phyloP scores from a whole-genome alignment of 2,113 vertebrate species.

The Nothobranchius furzeri region DNA sequence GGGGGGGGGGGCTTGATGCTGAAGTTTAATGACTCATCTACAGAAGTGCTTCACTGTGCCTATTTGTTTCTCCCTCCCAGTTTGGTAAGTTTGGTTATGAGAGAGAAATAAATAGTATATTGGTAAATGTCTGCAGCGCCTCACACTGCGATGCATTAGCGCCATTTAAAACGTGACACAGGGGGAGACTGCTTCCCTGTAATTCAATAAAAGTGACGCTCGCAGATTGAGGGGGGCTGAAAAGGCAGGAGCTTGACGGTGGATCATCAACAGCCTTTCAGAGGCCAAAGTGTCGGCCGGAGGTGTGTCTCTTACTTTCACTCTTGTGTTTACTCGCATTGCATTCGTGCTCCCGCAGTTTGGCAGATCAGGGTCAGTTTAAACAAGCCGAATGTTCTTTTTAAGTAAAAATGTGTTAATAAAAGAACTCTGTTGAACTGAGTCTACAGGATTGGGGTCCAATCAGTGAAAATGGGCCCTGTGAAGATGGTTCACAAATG shows the following conservation, averaged over 20 bases:
- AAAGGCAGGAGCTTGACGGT: slow-evolving; percentile 13
- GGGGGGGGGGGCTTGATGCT: slow-evolving; percentile 19
- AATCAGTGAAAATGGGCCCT: not conserved
- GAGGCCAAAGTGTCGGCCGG: slow-evolving; percentile 55
- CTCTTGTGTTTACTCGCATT: not conserved
- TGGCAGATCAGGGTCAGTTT: not conserved
- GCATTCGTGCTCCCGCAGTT: not conserved
- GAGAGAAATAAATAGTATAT: slow-evolving; percentile 6
- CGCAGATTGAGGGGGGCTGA: not conserved
- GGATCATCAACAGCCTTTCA: slow-evolving; percentile 49
- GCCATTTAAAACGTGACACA: slow-evolving; percentile 39
- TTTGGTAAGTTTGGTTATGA: not conserved
- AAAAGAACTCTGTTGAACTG: not conserved
- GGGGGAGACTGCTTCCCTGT: slow-evolving; percentile 40
- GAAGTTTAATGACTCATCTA: slow-evolving; percentile 58
- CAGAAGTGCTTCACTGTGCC: slow-evolving; percentile 42
- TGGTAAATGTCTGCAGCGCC: slow-evolving; percentile 50
- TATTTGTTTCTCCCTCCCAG: slow-evolving; percentile 51
- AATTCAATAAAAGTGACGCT: slow-evolving; percentile 51
- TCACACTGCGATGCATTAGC: slow-evolving; percentile 49
- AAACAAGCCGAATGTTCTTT: not conserved
- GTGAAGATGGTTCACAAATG: slow-evolving; percentile 3
- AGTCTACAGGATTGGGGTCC: not conserved
- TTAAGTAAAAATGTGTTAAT: not conserved
- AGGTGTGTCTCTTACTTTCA: slow-evolving; percentile 30